Percentiles rank a stretch among this genome's conserved stretches.
phyloP scores from a whole-genome alignment of 2,888 invertebrate genomes.

The Ichneumoninae sp. region DNA sequence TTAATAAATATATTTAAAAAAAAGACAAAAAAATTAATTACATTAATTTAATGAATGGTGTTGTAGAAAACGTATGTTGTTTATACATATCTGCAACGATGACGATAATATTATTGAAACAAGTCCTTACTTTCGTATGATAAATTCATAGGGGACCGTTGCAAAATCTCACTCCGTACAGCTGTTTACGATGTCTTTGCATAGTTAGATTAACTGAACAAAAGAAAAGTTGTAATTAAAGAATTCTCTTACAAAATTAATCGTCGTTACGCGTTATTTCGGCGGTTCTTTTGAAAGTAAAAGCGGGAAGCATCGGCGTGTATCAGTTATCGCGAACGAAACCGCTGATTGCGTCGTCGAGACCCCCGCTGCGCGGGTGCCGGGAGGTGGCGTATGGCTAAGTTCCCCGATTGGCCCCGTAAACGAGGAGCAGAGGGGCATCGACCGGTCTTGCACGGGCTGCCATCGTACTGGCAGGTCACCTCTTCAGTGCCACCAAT shows the following conservation, averaged over 20 bases:
- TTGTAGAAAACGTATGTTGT: too few relatives aligned
- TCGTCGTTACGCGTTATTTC: background rate
- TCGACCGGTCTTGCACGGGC: constrained; percentile 81
- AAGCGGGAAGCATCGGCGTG: constrained; percentile 44
- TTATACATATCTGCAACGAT: too few relatives aligned
- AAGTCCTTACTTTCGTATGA: too few relatives aligned
- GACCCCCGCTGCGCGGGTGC: constrained; percentile 8
- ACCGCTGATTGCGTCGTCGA: constrained; percentile 14
- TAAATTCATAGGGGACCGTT: too few relatives aligned
- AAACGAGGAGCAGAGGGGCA: constrained; percentile 77
- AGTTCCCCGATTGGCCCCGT: constrained; percentile 74
- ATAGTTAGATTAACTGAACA: background rate
- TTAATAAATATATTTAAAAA: too few relatives aligned
- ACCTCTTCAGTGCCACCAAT: constrained; percentile 89
- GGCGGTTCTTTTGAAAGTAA: constrained; percentile 46
- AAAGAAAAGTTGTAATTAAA: background rate
- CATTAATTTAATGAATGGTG: too few relatives aligned
- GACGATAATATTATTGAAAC: too few relatives aligned
- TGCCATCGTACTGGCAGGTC: constrained; percentile 83
- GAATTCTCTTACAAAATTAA: background rate
- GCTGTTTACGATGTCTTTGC: too few relatives aligned
- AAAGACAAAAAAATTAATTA: too few relatives aligned
- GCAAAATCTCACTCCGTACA: too few relatives aligned
- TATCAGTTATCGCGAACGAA: constrained; percentile 27
- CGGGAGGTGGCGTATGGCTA: constrained; percentile 42